Percentiles rank a stretch among this genome's conserved stretches.
Evolutionary conservation across 2,888 invertebrate species (phyloP).

Genomic region (Malthinus flaveolus): DNA sequence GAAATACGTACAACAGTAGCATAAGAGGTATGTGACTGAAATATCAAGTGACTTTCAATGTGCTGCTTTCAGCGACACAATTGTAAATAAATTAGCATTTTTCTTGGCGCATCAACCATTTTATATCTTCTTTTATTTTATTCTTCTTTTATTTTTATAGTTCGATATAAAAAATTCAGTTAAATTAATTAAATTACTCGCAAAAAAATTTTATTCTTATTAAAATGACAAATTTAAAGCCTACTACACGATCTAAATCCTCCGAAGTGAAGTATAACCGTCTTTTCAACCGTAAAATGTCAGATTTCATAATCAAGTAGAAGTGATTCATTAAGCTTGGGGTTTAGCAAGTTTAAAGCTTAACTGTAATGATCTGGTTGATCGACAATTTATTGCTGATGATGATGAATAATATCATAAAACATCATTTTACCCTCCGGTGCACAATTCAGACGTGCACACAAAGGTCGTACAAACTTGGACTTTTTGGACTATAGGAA

Average conservation of each 20-base stretch:
- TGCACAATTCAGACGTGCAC: no score
- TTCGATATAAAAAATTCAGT: no score
- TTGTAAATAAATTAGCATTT: constrained; percentile 23
- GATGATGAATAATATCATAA: constrained; percentile 8
- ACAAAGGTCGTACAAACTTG: no score
- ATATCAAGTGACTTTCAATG: constrained; percentile 21
- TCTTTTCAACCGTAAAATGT: constrained; percentile 17
- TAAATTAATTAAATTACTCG: no score
- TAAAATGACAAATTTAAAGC: constrained; percentile 9
- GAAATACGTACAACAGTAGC: constrained; percentile 14
- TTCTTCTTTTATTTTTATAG: neutral
- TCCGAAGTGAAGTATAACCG: constrained; percentile 15
- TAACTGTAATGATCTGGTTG: constrained; percentile 12
- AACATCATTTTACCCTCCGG: neutral
- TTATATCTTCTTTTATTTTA: neutral
- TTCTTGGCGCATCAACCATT: constrained; percentile 11
- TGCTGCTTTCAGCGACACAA: constrained; percentile 21
- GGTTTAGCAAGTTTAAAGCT: constrained; percentile 12
- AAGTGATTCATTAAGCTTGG: constrained; percentile 21
- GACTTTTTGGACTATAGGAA: no score
- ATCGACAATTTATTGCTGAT: constrained; percentile 19
- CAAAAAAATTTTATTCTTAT: no score
- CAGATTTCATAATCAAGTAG: constrained; percentile 10
- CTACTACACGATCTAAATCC: constrained; percentile 4
- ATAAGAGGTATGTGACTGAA: constrained; percentile 20